Evolutionary conservation across 1,140 invertebrate genomes (phyloP).

Genomic region (Akabosia matsudoensis): DNA sequence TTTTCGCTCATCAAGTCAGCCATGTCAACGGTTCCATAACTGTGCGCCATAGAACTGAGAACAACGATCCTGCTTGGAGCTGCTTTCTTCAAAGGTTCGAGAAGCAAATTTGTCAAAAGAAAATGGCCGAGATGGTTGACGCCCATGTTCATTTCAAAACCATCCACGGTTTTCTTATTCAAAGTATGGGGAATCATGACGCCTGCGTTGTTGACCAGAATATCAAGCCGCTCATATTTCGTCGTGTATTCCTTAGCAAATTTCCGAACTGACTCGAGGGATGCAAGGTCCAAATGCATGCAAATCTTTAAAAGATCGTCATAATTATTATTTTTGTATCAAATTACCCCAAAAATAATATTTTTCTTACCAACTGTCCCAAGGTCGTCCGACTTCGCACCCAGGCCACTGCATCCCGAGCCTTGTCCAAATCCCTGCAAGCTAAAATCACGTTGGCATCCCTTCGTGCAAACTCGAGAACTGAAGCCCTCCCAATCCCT

Average conservation of each 20-base stretch:
- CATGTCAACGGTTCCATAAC: conserved; percentile 68
- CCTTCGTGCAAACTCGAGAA: conserved; percentile 61
- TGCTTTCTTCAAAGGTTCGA: conserved; percentile 63
- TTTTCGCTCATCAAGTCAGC: conserved; percentile 65
- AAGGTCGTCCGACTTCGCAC: conserved; percentile 57
- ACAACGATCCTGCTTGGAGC: conserved; percentile 60
- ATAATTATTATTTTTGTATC: not conserved
- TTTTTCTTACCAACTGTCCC: conserved; percentile 60
- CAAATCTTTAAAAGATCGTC: conserved; percentile 3
- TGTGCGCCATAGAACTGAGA: conserved; percentile 58
- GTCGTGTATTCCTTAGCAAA: not conserved
- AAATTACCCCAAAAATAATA: not conserved
- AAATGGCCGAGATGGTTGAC: conserved; percentile 81
- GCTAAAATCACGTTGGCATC: conserved; percentile 70
- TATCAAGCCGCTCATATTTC: conserved; percentile 56
- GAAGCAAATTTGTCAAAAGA: conserved; percentile 72
- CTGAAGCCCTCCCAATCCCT: conserved; percentile 73
- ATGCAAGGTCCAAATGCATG: conserved; percentile 5
- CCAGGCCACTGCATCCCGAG: conserved; percentile 58
- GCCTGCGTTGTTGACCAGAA: conserved; percentile 75
- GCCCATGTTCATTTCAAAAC: conserved; percentile 77
- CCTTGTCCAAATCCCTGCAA: conserved; percentile 63
- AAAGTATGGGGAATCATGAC: conserved; percentile 56
- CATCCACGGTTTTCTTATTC: conserved; percentile 65
- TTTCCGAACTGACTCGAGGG: not conserved